phyloP scores from a whole-genome alignment of 2,888 invertebrate species.

The Fragum whitleyi region DNA sequence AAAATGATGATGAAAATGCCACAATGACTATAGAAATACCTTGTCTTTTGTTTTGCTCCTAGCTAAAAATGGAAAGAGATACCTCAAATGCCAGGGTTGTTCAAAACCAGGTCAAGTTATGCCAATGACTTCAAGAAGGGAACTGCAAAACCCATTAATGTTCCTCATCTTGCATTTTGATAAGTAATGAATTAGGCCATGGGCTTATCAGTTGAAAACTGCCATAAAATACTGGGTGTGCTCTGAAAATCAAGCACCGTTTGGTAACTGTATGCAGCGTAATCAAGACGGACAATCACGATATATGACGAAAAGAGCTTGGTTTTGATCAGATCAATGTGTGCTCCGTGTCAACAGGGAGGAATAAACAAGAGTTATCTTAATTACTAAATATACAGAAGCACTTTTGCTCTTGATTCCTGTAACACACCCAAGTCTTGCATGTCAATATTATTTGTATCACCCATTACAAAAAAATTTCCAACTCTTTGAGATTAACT shows the following conservation, averaged over 20 bases:
- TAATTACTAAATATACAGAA: constrained; percentile 12
- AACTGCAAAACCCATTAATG: constrained; percentile 25
- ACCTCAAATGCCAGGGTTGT: no score
- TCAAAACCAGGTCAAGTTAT: background rate
- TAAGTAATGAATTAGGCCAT: constrained; percentile 22
- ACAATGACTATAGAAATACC: no score
- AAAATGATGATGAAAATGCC: no score
- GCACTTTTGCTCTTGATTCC: background rate
- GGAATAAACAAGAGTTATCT: constrained; percentile 24
- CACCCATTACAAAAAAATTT: no score
- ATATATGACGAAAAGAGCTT: background rate
- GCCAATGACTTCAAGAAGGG: constrained; percentile 2
- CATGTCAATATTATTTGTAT: no score
- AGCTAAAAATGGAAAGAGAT: no score
- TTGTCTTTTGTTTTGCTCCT: no score
- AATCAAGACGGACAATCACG: constrained; percentile 11
- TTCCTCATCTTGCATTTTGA: constrained; percentile 16
- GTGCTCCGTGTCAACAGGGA: constrained; percentile 19
- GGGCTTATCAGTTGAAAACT: constrained; percentile 14
- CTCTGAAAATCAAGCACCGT: background rate
- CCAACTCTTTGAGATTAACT: no score
- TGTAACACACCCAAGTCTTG: background rate
- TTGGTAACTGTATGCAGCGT: constrained; percentile 12
- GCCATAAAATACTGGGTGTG: constrained; percentile 27
- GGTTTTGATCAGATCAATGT: constrained; percentile 24